Conservation (phyloP, 2,888 invertebrate genomes). For the Troides oblongomaculatus region DNA sequence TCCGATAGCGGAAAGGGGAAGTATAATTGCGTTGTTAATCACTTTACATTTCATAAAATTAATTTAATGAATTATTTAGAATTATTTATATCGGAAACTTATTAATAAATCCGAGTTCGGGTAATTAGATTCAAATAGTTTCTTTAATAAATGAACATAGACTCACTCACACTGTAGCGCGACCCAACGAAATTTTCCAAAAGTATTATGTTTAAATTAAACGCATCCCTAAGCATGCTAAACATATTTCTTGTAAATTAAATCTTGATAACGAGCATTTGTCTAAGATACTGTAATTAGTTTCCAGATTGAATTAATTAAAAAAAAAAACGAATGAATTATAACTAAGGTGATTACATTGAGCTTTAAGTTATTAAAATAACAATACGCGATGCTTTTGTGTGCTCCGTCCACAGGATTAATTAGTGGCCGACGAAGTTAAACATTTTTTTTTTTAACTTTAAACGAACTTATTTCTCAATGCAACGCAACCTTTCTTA, state of each 20-base stretch:
- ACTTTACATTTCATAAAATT: too few relatives aligned
- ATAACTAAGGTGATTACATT: constrained; percentile 59
- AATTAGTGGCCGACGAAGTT: constrained; percentile 23
- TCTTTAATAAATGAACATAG: neutral
- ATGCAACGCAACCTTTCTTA: constrained; percentile 23
- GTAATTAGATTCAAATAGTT: neutral
- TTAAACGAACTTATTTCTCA: constrained; percentile 24
- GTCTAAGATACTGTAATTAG: constrained; percentile 64
- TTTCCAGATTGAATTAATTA: constrained; percentile 51
- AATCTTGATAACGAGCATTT: constrained; percentile 60
- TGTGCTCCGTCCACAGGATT: constrained; percentile 31
- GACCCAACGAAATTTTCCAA: neutral
- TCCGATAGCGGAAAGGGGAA: too few relatives aligned
- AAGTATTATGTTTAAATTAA: constrained; percentile 21
- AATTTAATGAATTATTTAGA: too few relatives aligned
- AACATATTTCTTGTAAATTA: constrained; percentile 47
- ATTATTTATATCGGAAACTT: too few relatives aligned
- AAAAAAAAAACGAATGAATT: constrained; percentile 54
- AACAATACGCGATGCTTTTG: constrained; percentile 30
- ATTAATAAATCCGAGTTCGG: neutral
- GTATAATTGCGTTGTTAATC: too few relatives aligned
- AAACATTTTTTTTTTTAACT: constrained; percentile 21
- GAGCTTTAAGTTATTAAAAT: constrained; percentile 45
- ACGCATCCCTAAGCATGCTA: constrained; percentile 39
- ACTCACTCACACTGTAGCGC: neutral